These are phyloP conservation scores for Wasmannia auropunctata DNA, from an alignment of 1,140 invertebrate genomes.

Conservation along the genomic window DNA sequence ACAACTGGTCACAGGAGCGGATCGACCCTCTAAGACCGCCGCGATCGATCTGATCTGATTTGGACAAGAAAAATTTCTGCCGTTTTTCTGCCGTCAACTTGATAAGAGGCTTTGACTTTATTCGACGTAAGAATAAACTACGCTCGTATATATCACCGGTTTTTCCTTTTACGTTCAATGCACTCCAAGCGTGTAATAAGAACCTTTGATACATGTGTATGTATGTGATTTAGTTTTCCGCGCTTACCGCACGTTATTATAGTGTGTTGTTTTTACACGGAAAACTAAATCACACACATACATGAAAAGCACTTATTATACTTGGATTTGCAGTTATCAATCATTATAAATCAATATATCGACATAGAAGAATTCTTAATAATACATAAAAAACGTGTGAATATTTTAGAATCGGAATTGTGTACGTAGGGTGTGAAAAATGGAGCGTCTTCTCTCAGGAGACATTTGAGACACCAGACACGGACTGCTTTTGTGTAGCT, in stretches of 20 bases:
- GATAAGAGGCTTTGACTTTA: neutral
- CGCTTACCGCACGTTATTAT: no score
- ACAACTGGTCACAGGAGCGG: conserved; percentile 68
- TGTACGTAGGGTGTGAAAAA: neutral
- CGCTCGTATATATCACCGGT: neutral
- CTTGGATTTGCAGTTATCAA: no score
- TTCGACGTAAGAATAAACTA: neutral
- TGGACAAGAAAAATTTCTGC: neutral
- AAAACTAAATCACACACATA: no score
- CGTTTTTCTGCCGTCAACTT: neutral
- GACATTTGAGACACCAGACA: neutral
- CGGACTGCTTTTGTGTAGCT: neutral
- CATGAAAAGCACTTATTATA: no score
- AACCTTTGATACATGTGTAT: no score
- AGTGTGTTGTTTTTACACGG: no score
- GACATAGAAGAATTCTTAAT: no score
- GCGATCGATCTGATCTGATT: neutral
- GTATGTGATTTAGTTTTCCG: no score
- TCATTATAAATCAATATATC: no score
- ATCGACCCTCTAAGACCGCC: conserved; percentile 26
- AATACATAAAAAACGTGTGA: no score
- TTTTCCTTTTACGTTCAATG: neutral
- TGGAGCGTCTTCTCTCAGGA: neutral
- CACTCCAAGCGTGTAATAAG: no score
- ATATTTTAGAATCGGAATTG: neutral